phyloP scores from a whole-genome alignment of 2,888 invertebrate species.

The Acheta domesticus region DNA sequence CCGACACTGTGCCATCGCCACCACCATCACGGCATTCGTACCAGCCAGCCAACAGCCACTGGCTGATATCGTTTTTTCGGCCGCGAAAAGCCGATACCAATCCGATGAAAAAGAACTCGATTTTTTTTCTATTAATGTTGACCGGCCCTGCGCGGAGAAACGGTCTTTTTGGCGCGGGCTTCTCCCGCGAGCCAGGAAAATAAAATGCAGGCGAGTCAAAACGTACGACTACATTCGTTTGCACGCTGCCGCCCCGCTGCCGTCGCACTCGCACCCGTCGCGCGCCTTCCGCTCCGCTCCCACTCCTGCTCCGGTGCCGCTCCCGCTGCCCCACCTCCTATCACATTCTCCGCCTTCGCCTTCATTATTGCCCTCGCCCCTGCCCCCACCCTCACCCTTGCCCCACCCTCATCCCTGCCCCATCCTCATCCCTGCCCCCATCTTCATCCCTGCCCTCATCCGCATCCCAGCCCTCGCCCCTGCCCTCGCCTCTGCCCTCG shows the following conservation, averaged over 20 bases:
- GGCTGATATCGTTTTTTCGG: neutral
- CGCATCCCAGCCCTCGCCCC: too few species aligned
- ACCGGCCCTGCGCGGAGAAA: neutral
- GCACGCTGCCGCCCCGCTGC: slow-evolving; percentile 36
- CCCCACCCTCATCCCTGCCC: too few species aligned
- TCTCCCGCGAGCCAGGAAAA: neutral
- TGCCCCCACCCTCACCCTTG: too few species aligned
- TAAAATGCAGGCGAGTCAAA: slow-evolving; percentile 24
- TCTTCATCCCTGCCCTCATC: too few species aligned
- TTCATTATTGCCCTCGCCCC: too few species aligned
- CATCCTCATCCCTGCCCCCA: too few species aligned
- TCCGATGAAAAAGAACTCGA: neutral
- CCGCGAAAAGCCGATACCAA: neutral
- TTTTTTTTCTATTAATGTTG: slow-evolving; percentile 18
- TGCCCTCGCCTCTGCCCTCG: too few species aligned
- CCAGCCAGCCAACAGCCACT: neutral
- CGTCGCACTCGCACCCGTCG: slow-evolving; percentile 29
- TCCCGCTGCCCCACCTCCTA: too few species aligned
- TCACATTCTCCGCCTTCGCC: too few species aligned
- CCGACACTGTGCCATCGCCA: too few species aligned
- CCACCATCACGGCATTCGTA: too few species aligned
- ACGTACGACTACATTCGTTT: slow-evolving; percentile 35
- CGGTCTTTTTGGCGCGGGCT: neutral
- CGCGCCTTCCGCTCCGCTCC: neutral
- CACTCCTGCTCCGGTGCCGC: too few species aligned